Conservation (phyloP, 1,140 invertebrate species). For the Rhyacophila brunnea region DNA sequence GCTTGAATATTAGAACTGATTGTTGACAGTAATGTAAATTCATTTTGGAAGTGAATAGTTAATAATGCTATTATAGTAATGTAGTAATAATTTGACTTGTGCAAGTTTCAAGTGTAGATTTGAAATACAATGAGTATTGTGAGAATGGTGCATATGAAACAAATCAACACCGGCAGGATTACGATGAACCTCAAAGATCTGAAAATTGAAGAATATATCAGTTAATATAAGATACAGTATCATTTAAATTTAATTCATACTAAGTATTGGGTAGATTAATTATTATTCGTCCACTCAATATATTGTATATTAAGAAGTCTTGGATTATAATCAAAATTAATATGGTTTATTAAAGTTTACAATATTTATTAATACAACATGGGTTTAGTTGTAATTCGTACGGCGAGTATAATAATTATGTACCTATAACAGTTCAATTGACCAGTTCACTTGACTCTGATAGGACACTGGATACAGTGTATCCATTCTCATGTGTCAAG, state of each 20-base stretch:
- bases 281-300: neutral
- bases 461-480: too few species aligned
- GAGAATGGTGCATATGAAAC: slow-evolving; percentile 70
- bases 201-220: slow-evolving; percentile 34
- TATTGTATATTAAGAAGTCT: neutral
- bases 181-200: slow-evolving; percentile 65
- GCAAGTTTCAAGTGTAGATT: slow-evolving; percentile 60
- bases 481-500: too few species aligned
- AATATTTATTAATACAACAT: neutral
- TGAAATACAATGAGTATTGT: slow-evolving; percentile 70
- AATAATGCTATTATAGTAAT: neutral
- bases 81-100: neutral
- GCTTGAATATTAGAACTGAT: neutral
- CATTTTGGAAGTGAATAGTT: neutral
- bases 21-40: slow-evolving; percentile 1
- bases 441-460: too few species aligned
- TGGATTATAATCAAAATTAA: neutral
- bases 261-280: neutral
- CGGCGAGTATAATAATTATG: too few species aligned
- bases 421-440: too few species aligned
- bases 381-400: too few species aligned
- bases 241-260: neutral
- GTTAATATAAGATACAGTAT: neutral
- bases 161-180: slow-evolving; percentile 66
- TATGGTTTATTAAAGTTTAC: neutral